phyloP scores from a whole-genome alignment of 2,797 vertebrate species.

The Chrysolophus pictus region DNA sequence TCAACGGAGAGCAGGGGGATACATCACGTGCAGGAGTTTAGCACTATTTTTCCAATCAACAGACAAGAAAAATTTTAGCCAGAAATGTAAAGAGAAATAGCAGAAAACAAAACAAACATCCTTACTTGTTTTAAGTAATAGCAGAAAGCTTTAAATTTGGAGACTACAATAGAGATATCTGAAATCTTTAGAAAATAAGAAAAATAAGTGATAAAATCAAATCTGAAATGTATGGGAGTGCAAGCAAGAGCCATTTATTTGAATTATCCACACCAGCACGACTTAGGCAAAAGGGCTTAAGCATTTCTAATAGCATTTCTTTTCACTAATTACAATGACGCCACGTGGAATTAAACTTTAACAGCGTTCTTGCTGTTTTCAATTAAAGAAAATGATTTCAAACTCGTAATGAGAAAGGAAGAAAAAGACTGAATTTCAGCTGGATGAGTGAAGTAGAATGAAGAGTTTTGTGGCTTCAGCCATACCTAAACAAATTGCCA shows the following conservation, averaged over 20 bases:
- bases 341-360: background rate
- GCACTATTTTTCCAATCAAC: background rate
- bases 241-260: background rate
- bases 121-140: background rate
- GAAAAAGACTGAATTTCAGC: background rate
- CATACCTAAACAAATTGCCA: background rate
- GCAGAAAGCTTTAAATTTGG: background rate
- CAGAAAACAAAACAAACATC: background rate
- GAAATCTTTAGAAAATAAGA: background rate
- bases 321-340: background rate
- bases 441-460: background rate
- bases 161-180: background rate
- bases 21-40: background rate
- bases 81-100: background rate
- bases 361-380: background rate
- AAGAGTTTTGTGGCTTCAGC: background rate
- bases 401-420: background rate
- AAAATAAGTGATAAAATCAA: background rate
- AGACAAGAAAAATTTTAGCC: background rate
- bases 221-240: background rate
- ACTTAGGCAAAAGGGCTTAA: background rate
- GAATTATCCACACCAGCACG: background rate
- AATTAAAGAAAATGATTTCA: background rate
- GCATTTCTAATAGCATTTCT: background rate
- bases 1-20: background rate